Percentiles rank a stretch among this genome's conserved stretches.
Conservation (phyloP, 2,113 vertebrate genomes). For the Buteo buteo region DNA sequence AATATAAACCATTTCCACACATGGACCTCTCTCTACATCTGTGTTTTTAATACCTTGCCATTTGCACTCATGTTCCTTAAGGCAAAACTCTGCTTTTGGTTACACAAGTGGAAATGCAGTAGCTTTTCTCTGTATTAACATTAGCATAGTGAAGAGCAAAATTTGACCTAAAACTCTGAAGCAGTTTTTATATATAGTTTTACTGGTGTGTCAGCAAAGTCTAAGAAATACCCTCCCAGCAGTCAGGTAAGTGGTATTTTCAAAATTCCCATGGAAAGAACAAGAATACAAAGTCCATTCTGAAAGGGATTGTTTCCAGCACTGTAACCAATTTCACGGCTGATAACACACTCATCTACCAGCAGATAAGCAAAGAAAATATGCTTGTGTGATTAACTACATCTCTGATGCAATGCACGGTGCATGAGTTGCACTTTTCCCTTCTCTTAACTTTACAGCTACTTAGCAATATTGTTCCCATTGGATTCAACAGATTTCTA, state of each 20-base stretch:
- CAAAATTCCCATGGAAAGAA: neutral
- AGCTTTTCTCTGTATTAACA: slow-evolving; percentile 9
- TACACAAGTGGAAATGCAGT: slow-evolving; percentile 7
- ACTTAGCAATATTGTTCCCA: neutral
- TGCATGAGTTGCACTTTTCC: neutral
- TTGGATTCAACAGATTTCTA: neutral
- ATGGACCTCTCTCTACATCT: neutral
- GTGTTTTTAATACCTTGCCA: slow-evolving; percentile 44
- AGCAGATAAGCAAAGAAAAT: slow-evolving; percentile 33
- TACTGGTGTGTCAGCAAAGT: neutral
- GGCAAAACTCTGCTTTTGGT: slow-evolving; percentile 14
- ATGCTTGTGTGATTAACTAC: neutral
- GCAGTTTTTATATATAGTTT: neutral
- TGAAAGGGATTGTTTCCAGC: slow-evolving; percentile 38
- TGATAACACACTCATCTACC: slow-evolving; percentile 8
- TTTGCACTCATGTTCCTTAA: slow-evolving; percentile 32
- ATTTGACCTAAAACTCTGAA: neutral
- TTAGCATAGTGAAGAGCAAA: neutral
- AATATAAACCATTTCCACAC: slow-evolving; percentile 19
- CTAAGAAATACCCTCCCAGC: neutral
- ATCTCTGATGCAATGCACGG: neutral
- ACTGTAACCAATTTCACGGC: slow-evolving; percentile 3
- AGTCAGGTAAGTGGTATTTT: neutral
- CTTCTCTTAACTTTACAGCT: neutral
- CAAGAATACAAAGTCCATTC: neutral